Base-by-base conservation (phyloP, 2,797 vertebrate species). In the Perodicticus potto region DNA sequence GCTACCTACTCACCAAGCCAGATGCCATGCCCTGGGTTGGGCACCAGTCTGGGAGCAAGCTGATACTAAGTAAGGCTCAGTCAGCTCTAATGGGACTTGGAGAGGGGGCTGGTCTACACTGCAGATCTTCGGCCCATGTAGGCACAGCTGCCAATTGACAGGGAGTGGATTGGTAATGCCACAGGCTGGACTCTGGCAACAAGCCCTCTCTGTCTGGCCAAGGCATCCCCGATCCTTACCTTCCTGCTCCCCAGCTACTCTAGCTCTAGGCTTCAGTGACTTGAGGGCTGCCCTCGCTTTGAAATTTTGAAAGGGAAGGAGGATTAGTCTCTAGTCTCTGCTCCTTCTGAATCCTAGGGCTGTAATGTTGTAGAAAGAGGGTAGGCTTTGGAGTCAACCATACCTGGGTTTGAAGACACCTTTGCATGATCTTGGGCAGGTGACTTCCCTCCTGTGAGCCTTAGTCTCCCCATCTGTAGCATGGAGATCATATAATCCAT, bases 1-100 rank as follows among this genome's bases (percentile, higher is more conserved):
- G 98, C 98, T 34, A 97, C 98, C 93, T 98, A 98, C 97, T 98
- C 98, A 55, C 96, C 98, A 94, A 82, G 86, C 96, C 87, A 87
- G 95, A 89, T 94, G 97, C 96, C 95, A 94, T 95, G 96, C 96
- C 96, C 95, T 85, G 86, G 95, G 93, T 91, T 87, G 88, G 86
- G 92, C 87, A 94, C 57, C 57, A 16, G 72, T 74, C 80, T 89
- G 72, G 86, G 81, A 96, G 81, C 23, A 63, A 83, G 55, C 67
- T 88, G 81, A 74, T 87, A 90, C 81, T 53, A 74, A 94, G 83
- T 53, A 63, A 95, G 73, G 69, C 87, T 87, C 92, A 59, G 84
- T 94, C 94, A 96, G 94, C 73, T 85, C 92, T 96, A 19, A 69
- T 82, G 69, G 65, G 61, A 81, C 76, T 84, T 20, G 7, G 70